Evolutionary conservation across 2,797 vertebrate species (phyloP).

Genomic region (Scarus forsteni): DNA sequence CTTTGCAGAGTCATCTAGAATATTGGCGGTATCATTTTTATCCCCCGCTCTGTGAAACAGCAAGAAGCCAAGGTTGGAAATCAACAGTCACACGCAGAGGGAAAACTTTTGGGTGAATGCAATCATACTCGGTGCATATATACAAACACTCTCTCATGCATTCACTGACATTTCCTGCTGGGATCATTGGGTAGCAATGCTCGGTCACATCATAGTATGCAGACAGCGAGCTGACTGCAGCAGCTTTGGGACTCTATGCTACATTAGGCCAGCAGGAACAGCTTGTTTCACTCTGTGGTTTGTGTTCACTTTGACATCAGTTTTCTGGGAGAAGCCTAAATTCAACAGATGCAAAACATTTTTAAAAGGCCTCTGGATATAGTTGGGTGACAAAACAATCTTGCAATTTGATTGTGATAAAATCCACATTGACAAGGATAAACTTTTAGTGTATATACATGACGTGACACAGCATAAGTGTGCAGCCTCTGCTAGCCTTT

Average conservation of each 20-base stretch:
- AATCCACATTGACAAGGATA: no score
- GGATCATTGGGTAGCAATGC: constrained; percentile 54
- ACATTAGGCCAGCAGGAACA: constrained; percentile 47
- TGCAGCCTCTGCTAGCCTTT: no score
- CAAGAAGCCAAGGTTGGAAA: constrained; percentile 63
- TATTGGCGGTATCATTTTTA: constrained; percentile 68
- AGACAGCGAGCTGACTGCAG: constrained; percentile 57
- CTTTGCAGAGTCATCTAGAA: constrained; percentile 79
- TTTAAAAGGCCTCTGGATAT: not conserved
- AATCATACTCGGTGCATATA: constrained; percentile 17
- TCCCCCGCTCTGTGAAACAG: constrained; percentile 63
- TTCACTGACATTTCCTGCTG: constrained; percentile 45
- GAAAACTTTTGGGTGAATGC: constrained; percentile 42
- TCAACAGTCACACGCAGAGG: constrained; percentile 49
- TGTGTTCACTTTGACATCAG: constrained; percentile 10
- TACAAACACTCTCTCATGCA: constrained; percentile 15
- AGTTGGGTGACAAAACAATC: no score
- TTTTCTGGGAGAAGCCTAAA: not conserved
- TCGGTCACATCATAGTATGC: constrained; percentile 36
- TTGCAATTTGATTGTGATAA: no score
- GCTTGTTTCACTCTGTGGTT: constrained; percentile 28
- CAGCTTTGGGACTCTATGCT: constrained; percentile 54
- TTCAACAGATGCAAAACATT: not conserved
- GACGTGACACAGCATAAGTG: no score
- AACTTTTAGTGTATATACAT: no score